These are phyloP conservation scores for Antechinus stuartii DNA, from an alignment of 2,113 vertebrate species.

Conservation along the genomic window DNA sequence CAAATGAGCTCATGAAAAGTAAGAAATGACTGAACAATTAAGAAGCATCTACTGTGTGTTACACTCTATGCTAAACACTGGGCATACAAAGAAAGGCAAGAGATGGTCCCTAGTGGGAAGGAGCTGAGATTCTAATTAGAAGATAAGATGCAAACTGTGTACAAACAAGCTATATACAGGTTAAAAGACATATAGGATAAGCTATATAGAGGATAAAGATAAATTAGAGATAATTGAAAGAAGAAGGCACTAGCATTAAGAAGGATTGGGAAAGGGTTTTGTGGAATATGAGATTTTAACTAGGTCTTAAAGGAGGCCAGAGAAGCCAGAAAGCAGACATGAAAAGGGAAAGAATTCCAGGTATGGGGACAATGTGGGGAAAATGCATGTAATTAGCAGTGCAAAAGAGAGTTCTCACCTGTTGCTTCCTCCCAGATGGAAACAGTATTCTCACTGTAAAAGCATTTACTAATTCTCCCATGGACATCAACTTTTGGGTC, in stretches of 20 bases:
- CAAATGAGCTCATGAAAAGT: too few species aligned
- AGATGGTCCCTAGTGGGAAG: not conserved
- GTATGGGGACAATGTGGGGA: not conserved
- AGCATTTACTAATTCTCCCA: accelerated
- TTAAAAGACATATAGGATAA: not conserved
- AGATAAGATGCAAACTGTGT: not conserved
- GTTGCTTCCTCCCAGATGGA: not conserved
- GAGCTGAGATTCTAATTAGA: not conserved
- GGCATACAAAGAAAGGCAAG: not conserved
- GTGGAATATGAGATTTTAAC: not conserved
- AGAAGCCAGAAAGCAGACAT: not conserved
- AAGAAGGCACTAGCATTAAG: not conserved
- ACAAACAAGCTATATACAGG: not conserved
- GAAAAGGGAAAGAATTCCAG: not conserved
- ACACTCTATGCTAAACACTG: not conserved
- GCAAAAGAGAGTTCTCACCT: not conserved
- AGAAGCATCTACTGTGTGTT: not conserved
- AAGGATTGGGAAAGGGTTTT: not conserved
- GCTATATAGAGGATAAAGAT: not conserved
- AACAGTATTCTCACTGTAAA: too few species aligned
- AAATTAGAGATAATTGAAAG: not conserved
- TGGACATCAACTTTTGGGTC: not conserved
- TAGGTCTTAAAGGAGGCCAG: not conserved
- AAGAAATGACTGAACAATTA: too few species aligned
- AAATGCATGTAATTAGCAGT: not conserved